Base-by-base conservation (phyloP, 1,140 invertebrate species). In the Drosophila obscura region DNA sequence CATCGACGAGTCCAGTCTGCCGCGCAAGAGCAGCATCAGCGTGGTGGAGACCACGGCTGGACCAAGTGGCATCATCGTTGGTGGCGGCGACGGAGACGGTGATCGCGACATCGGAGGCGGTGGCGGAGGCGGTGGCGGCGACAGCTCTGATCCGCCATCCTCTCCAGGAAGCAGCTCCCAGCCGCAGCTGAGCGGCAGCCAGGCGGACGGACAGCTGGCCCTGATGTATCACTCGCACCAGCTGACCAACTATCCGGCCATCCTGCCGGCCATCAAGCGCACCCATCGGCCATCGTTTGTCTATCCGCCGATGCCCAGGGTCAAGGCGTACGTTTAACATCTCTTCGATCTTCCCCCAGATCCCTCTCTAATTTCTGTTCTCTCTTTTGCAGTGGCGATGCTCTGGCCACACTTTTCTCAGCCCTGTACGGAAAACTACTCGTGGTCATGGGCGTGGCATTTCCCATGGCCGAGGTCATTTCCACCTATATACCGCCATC, bases 341-440 rank as follows among this genome's bases (percentile, higher is more conserved):
- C 9, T 16, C 6, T 15, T 1, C 2, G 5, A 35, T 11, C 22
- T 4, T 0, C 22, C 22, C 2, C 22, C 31, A 3, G 31, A 22
- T 9, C 50, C 9, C 60, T 19, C 19, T 26, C 6, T 51, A n/a
- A 58, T 45, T 16, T 45, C 9, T 35, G 3, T 63, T 16, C 41
- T 46, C 45, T 19, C 13, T 56, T 6, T 43, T 69, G 26, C 66
- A 91, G 83, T 19, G 83, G 80, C 62, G 90, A 92, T 85, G 88
- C 91, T 48, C 53, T 92, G 74, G 96, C 97, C 62, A 96, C 96
- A 16, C 96, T 97, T 15, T 93, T 98, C 56, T 98, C 97, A 75
- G 97, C 97, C 0, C 93, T 98, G 4, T 98, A 99, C 90, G 97
- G 96, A n/a, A 98, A 98, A 92, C 93, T 98, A 3, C 92, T 99